Percentiles rank a stretch among this genome's conserved stretches.
phyloP scores from a whole-genome alignment of 2,113 vertebrate species.

The Sporophila hypoxantha region DNA sequence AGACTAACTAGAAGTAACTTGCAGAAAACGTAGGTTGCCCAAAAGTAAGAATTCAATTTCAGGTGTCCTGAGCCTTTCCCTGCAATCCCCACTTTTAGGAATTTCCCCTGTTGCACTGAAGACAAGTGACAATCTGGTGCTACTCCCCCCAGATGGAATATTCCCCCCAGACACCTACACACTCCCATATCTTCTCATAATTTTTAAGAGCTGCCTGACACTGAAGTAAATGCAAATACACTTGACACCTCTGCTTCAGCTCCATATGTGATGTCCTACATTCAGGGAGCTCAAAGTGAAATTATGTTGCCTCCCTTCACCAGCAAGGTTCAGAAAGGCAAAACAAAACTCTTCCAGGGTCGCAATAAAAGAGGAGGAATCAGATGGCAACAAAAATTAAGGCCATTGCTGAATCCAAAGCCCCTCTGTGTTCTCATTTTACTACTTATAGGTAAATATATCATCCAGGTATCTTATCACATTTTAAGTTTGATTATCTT shows the following conservation, averaged over 20 bases:
- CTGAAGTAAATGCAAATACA: neutral
- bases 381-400: neutral
- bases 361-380: neutral
- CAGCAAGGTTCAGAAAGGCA: neutral
- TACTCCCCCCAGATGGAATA: neutral
- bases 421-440: neutral
- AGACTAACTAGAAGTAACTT: neutral
- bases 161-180: neutral
- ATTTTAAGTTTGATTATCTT: neutral
- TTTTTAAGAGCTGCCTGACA: neutral
- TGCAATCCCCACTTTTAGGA: neutral
- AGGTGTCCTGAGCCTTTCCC: neutral
- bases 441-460: neutral
- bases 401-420: neutral
- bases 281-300: neutral
- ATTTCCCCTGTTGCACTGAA: neutral
- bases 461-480: neutral
- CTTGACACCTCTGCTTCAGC: neutral
- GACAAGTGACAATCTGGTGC: neutral
- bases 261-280: conserved; percentile 1
- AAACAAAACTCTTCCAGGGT: neutral
- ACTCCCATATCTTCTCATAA: neutral
- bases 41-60: neutral
- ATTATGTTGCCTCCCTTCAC: neutral
- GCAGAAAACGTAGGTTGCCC: neutral